Evolutionary conservation across 2,113 vertebrate genomes (phyloP), one percentile per base, ranked within the genome.

Genomic region (Pavo muticus): DNA sequence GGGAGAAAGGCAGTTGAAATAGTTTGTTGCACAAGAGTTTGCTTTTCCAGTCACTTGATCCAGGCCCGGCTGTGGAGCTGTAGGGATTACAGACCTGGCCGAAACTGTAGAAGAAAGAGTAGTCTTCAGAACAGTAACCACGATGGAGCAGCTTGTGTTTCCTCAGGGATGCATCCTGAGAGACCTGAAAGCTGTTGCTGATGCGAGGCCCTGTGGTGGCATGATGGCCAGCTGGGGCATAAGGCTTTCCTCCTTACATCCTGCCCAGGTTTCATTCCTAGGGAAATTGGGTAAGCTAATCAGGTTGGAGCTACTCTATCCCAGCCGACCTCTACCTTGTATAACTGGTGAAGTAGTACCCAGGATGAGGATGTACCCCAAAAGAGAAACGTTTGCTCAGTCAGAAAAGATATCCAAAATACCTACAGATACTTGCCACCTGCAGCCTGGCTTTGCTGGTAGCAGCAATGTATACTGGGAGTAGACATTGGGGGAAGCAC

Each of bases 401-500:
- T 47, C 50, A 32, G 61, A 64, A 56, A 9, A 42, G 29, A 32
- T 63, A n/a, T 17, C 21, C 32, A 12, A 74, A 71, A 6, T 48
- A 15, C 10, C 8, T 45, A 32, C 60, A 88, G 29, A 29, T 35
- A 35, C 24, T 69, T 47, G 16, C 10, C 8, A 11, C 12, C 63
- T 74, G 8, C 37, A 54, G 65, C 20, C 23, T 48, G 65, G 37
- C 68, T 88, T 64, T 61, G 39, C 27, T 60, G 54, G 57, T 13
- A 84, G 6, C 12, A 87, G 24, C 17, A 30, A 1, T 2, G 14
- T 18, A 6, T 30, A 7, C 8, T 13, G 60, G 14, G 11, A 10
- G 24, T 11, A n/a, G 9, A 13, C 2, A 1, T 7, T 14, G 11
- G 2, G 14, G 18, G 6, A 30, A 61, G 14, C 1, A 1, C 11